Evolutionary conservation across 1,140 invertebrate genomes (phyloP).

Genomic region (Drosophila albomicans): DNA sequence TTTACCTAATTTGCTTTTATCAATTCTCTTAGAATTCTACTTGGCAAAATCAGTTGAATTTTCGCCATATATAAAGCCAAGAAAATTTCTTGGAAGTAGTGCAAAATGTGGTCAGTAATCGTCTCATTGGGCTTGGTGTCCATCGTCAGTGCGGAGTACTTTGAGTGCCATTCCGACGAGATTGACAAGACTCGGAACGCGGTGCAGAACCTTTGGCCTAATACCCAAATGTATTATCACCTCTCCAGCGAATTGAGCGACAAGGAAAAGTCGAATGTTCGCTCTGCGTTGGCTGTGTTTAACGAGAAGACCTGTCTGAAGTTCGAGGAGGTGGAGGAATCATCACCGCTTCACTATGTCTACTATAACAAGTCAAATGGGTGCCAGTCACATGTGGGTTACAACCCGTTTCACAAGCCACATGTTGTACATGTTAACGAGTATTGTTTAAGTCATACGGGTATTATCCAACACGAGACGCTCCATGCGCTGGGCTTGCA

Average conservation of each 20-base stretch:
- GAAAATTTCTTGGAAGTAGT: neutral
- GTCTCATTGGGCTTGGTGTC: slow-evolving; percentile 12
- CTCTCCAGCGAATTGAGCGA: slow-evolving; percentile 88
- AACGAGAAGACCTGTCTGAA: slow-evolving; percentile 56
- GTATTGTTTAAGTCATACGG: no score
- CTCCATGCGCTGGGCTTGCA: no score
- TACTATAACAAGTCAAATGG: no score
- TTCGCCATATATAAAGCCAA: slow-evolving; percentile 49
- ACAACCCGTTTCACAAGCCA: no score
- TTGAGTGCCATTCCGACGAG: slow-evolving; percentile 76
- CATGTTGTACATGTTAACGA: no score
- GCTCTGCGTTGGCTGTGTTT: slow-evolving; percentile 68
- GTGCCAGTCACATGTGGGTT: no score
- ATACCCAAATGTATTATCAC: slow-evolving; percentile 89
- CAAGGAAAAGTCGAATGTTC: slow-evolving; percentile 72
- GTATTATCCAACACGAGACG: no score
- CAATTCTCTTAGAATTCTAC: no score
- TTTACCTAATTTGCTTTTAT: slow-evolving; percentile 8
- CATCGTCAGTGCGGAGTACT: slow-evolving; percentile 46
- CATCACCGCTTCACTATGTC: no score
- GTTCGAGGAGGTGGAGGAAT: no score
- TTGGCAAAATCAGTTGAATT: slow-evolving; percentile 28
- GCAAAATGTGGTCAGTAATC: slow-evolving; percentile 46
- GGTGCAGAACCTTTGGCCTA: slow-evolving; percentile 88
- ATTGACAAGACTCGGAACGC: slow-evolving; percentile 87